These are phyloP conservation scores for Cydia fagiglandana DNA, from an alignment of 1,140 invertebrate species.

Conservation along the genomic window DNA sequence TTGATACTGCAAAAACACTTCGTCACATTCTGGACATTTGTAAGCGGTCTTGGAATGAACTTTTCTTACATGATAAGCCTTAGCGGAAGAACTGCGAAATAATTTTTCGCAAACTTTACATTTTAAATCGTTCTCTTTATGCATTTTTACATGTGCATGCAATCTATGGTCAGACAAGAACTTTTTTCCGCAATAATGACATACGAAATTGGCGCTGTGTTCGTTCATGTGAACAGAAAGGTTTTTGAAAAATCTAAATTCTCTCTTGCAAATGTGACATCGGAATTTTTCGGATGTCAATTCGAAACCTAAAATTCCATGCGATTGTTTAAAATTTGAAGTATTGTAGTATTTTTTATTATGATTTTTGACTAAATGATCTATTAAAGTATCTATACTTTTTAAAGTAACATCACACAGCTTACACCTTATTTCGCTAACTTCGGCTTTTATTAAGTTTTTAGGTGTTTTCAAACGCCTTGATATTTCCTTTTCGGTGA, in stretches of 20 bases:
- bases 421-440: conserved; percentile 36
- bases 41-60: conserved; percentile 32
- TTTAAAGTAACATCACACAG: conserved; percentile 13
- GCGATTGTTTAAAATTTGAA: conserved; percentile 15
- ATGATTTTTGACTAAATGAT: conserved; percentile 12
- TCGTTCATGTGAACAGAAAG: conserved; percentile 39
- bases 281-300: conserved; percentile 33
- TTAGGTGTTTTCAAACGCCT: conserved; percentile 32
- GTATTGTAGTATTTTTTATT: conserved; percentile 27
- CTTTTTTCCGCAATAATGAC: conserved; percentile 37
- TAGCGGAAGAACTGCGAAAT: conserved; percentile 20
- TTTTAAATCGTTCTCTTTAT: conserved; percentile 2
- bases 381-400: conserved; percentile 32
- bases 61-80: conserved; percentile 33
- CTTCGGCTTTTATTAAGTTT: conserved; percentile 35
- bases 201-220: conserved; percentile 34
- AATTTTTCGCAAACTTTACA: conserved; percentile 36
- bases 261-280: conserved; percentile 34
- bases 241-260: conserved; percentile 39
- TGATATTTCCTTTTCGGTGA: conserved; percentile 31
- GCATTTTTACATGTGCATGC: conserved; percentile 34
- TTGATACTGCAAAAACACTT: conserved; percentile 35
- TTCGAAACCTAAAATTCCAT: conserved; percentile 36
- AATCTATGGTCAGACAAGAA: conserved; percentile 35
- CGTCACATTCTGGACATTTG: conserved; percentile 34